Evolutionary conservation across 37 sponge, comb jelly and placozoan genomes (phyloP), one percentile per base, ranked within the genome.

Genomic region (Mnemiopsis leidyi): DNA sequence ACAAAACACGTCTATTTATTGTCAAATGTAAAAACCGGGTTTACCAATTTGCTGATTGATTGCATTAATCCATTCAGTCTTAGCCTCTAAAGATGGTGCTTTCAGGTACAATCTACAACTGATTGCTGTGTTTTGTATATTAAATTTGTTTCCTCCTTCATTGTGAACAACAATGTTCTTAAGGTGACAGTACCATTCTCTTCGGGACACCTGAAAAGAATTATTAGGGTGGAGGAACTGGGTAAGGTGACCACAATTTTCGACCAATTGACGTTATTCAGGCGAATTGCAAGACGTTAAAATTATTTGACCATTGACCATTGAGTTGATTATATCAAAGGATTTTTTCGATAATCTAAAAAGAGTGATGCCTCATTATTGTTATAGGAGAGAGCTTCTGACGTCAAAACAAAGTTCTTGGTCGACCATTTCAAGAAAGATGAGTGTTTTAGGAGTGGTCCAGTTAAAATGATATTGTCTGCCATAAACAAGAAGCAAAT

Each of bases 51-150:
- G 90, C 0, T 3, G 16, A 40, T 85, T 85, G 61, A 85, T 85
- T 26, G 90, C 90, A 85, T 85, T 85, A 28, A 85, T 85, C 90
- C 90, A 85, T 38, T 28, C 21, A 29, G 61, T n/a, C 61, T 85
- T 85, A 0, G 38, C 90, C 1, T 38, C 61, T 16, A 39, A 23
- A 36, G 90, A 39, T 25, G 61, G 36, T 38, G 90, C 90, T 26
- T 85, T 85, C 1, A 85, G 24, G 48, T 39, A 85, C 7, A 85
- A 3, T 26, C 3, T 40, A 29, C 1, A 39, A 20, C 35, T 23
- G 0, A 18, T n/a, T 29, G 26, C 13, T 23, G 29, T 39, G 90
- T 85, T 37, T 3, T 5, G n/a, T 23, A 85, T 37, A 25, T 28
- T 85, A 23, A 85, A 85, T 40, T 25, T 9, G 21, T 85, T 85